A percentile compares a stretch with the other conserved stretches of the same genome.
Evolutionary conservation across 2,888 invertebrate genomes (phyloP).

Genomic region (Lepidochrysops patricia): DNA sequence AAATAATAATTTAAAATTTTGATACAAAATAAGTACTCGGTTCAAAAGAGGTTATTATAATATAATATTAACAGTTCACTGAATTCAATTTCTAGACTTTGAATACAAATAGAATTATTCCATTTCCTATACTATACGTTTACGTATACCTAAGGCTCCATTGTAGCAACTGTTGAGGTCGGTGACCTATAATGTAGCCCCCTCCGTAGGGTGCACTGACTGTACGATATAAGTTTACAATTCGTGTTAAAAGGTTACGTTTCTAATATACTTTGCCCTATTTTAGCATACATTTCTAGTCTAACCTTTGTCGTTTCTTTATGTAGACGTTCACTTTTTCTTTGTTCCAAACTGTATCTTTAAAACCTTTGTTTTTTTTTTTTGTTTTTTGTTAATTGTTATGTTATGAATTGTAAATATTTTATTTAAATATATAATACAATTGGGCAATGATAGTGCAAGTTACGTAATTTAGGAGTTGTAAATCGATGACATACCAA

Average conservation of each 20-base stretch:
- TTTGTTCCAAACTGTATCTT: neutral
- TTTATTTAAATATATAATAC: neutral
- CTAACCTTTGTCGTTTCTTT: neutral
- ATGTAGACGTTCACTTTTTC: neutral
- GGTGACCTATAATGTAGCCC: constrained; percentile 59
- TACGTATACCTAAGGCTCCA: neutral
- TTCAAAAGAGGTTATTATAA: neutral
- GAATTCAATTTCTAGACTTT: neutral
- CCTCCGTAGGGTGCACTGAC: constrained; percentile 59
- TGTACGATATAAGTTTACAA: constrained; percentile 28
- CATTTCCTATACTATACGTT: neutral
- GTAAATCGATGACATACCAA: too few species aligned
- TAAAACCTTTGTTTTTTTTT: neutral
- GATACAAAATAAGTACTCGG: too few species aligned
- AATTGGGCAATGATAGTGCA: neutral
- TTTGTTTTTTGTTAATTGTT: neutral
- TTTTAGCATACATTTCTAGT: constrained; percentile 10
- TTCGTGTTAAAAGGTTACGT: constrained; percentile 13
- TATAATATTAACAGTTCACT: neutral
- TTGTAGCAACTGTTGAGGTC: constrained; percentile 36
- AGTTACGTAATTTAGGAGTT: neutral
- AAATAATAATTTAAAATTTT: too few species aligned
- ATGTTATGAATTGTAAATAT: neutral
- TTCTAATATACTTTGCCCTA: constrained; percentile 12
- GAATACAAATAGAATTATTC: neutral